Percentiles rank a stretch among this genome's conserved stretches.
These are phyloP conservation scores for Castor canadensis DNA, from an alignment of 2,113 vertebrate species.

Conservation along the genomic window DNA sequence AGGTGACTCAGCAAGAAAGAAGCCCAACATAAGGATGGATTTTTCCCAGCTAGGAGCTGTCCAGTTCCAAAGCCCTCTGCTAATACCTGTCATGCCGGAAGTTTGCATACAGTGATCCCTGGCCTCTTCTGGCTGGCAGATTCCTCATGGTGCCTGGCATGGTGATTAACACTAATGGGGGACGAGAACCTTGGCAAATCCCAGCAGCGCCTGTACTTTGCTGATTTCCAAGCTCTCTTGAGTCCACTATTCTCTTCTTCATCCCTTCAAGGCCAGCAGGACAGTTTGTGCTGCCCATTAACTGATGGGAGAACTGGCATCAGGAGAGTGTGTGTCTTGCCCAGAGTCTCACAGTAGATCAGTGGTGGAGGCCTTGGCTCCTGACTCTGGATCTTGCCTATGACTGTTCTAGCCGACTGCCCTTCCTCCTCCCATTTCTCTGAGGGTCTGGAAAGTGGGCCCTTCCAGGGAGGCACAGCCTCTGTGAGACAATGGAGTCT, in stretches of 20 bases:
- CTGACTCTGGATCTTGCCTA: not conserved
- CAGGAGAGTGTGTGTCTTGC: not conserved
- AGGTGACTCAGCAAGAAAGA: not conserved
- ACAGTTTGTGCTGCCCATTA: not conserved
- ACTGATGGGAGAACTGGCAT: not conserved
- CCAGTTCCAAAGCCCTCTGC: not conserved
- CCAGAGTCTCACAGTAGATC: not conserved
- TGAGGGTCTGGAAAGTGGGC: not conserved
- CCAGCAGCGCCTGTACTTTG: not conserved
- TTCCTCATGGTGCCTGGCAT: not conserved
- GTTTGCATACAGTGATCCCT: accelerated
- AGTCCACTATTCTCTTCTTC: not conserved
- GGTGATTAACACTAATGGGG: not conserved
- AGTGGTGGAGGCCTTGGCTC: not conserved
- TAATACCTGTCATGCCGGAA: not conserved
- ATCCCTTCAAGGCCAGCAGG: not conserved
- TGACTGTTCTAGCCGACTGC: not conserved
- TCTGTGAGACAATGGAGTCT: not conserved
- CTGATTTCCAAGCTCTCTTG: not conserved
- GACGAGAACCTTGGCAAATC: not conserved
- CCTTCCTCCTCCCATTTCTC: not conserved
- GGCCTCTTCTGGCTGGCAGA: not conserved
- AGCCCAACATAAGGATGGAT: accelerated
- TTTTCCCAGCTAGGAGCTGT: not conserved
- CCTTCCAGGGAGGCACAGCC: not conserved